Conservation (phyloP, 2,113 vertebrate genomes). For the Globicephala melas region DNA sequence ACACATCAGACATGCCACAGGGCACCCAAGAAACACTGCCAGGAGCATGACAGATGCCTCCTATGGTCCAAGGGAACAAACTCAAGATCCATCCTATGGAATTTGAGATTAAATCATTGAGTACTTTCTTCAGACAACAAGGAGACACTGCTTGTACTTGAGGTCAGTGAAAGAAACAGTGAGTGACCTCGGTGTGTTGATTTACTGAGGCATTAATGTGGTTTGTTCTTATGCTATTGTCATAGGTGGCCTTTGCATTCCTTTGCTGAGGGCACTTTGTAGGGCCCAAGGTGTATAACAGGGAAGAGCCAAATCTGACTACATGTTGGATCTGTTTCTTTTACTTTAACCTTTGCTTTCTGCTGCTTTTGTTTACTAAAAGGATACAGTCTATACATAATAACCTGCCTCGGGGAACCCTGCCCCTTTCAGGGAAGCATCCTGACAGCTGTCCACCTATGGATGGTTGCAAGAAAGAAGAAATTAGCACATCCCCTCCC, state of each 20-base stretch:
- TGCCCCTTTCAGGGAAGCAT: no score
- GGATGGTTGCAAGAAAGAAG: no score
- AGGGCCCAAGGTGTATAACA: background rate
- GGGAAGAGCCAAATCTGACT: no score
- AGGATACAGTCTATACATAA: no score
- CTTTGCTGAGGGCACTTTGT: background rate
- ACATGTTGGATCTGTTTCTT: no score
- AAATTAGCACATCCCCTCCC: no score
- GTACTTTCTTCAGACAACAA: background rate
- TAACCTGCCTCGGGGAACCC: no score
- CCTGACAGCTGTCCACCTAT: no score
- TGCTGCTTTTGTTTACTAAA: no score
- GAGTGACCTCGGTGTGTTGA: background rate
- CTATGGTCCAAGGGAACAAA: background rate
- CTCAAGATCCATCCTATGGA: background rate
- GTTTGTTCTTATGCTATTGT: background rate
- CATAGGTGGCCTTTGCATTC: background rate
- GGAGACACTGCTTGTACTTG: fast-evolving
- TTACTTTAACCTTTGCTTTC: no score
- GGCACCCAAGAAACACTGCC: background rate
- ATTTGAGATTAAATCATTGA: background rate
- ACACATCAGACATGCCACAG: background rate
- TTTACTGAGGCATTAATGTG: background rate
- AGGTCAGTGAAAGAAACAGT: background rate
- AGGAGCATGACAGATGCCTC: fast-evolving